Conservation (phyloP, 2,113 vertebrate genomes). For the Neotoma lepida region DNA sequence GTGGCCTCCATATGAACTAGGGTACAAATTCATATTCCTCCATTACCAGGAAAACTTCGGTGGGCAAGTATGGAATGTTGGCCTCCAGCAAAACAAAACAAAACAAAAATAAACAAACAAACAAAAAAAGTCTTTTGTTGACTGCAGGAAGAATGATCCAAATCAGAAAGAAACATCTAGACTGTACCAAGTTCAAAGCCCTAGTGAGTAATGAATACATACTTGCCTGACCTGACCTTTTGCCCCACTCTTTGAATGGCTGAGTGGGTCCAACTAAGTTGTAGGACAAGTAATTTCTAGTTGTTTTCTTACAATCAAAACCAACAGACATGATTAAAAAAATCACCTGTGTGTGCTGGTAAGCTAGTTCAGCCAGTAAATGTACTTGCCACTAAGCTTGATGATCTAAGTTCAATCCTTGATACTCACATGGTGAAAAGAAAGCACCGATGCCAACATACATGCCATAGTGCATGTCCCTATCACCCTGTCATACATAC, state of each 20-base stretch:
- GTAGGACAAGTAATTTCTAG: neutral
- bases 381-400: neutral
- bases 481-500: too few species aligned
- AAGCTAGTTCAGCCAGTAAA: neutral
- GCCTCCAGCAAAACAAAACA: neutral
- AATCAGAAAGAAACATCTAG: neutral
- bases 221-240: neutral
- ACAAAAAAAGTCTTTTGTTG: neutral
- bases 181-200: neutral
- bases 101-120: neutral
- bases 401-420: neutral
- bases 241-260: neutral
- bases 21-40: neutral
- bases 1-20: neutral
- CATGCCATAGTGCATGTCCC: neutral
- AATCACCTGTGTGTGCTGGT: neutral
- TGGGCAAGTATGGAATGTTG: neutral
- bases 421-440: neutral
- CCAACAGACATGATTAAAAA: neutral
- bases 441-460: neutral
- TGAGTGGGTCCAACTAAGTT: neutral
- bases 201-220: neutral
- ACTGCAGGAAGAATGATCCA: neutral
- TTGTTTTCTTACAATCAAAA: constrained; percentile 34
- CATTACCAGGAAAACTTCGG: neutral